Percentiles rank a stretch among this genome's conserved stretches.
phyloP scores from a whole-genome alignment of 2,113 vertebrate genomes.

The Rana temporaria region DNA sequence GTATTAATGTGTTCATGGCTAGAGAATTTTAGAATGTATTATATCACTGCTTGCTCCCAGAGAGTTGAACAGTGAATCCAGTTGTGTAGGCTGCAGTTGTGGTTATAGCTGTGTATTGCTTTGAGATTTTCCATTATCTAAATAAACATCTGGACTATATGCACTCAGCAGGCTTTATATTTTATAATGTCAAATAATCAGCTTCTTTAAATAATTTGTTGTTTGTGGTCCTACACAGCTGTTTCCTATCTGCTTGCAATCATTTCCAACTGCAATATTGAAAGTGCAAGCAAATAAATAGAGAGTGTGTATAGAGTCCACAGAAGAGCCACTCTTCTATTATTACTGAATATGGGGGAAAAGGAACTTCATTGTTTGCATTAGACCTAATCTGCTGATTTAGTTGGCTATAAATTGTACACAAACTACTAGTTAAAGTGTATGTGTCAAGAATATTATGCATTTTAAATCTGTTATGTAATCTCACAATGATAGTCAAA shows the following conservation, averaged over 20 bases:
- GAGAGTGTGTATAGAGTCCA: background rate
- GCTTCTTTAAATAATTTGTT: slow-evolving; percentile 9
- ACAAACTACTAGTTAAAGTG: too few relatives aligned
- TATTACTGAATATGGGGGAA: too few relatives aligned
- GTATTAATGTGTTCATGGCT: too few relatives aligned
- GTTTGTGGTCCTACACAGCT: background rate
- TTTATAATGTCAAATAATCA: slow-evolving; percentile 38
- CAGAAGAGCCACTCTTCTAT: background rate
- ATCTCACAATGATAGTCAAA: too few relatives aligned
- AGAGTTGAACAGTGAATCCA: background rate
- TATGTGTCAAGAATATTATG: too few relatives aligned
- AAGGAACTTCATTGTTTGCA: too few relatives aligned
- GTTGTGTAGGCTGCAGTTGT: background rate
- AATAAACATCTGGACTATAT: slow-evolving; percentile 29
- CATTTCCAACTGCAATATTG: background rate
- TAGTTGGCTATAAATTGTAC: too few relatives aligned
- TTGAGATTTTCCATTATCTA: slow-evolving; percentile 14
- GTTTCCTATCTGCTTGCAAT: background rate
- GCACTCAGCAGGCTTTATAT: slow-evolving; percentile 19
- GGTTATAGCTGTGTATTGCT: slow-evolving; percentile 13
- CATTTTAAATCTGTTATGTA: too few relatives aligned
- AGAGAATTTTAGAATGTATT: background rate
- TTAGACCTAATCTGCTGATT: too few relatives aligned
- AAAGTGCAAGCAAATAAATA: slow-evolving; percentile 8
- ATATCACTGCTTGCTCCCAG: background rate